Percentiles rank a stretch among this genome's conserved stretches.
Conservation (phyloP, 2,113 vertebrate genomes). For the Muntiacus muntjak region DNA sequence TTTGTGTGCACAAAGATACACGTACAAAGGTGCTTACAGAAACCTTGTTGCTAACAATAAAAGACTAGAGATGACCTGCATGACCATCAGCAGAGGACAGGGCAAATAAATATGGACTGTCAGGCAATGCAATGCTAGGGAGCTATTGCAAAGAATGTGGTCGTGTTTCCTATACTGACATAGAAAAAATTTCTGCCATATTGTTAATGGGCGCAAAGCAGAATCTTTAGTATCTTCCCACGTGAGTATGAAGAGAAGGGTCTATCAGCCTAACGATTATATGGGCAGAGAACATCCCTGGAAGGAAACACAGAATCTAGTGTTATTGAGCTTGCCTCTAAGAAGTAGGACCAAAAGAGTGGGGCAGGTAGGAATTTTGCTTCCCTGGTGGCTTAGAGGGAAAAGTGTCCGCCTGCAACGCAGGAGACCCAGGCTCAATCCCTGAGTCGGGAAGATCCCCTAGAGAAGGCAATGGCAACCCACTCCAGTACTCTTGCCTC, state of each 20-base stretch:
- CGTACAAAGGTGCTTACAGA: neutral
- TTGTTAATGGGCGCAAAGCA: neutral
- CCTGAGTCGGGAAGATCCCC: too few species aligned
- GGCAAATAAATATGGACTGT: neutral
- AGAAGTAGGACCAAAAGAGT: neutral
- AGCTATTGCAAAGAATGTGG: neutral
- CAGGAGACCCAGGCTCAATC: too few species aligned
- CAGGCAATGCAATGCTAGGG: neutral
- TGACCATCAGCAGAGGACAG: neutral
- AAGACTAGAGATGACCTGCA: neutral
- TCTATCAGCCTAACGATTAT: neutral
- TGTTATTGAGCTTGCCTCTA: neutral
- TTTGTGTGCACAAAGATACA: neutral
- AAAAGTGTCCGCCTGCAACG: too few species aligned
- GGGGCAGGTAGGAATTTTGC: neutral
- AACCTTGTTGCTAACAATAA: neutral
- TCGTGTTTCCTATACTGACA: fast-evolving
- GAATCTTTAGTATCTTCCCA: neutral
- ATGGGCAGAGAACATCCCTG: neutral
- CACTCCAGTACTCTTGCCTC: too few species aligned
- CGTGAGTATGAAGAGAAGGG: neutral
- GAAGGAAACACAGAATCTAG: neutral
- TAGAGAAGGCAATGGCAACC: too few species aligned
- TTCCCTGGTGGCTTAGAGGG: too few species aligned
- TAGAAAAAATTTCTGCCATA: neutral